phyloP scores from a whole-genome alignment of 2,113 vertebrate species.

The Sorex fumeus region DNA sequence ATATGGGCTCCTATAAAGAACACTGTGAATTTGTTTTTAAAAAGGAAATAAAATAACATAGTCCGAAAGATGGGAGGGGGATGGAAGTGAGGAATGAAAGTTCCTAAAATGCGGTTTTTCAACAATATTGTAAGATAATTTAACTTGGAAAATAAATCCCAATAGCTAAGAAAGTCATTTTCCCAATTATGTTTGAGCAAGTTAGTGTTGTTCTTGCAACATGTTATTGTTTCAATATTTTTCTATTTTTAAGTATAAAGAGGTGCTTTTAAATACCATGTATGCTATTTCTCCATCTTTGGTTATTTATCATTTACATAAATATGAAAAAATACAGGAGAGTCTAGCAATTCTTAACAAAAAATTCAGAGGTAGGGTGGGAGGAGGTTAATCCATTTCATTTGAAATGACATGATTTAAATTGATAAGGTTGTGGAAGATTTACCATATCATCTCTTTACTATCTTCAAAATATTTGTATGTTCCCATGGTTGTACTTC shows the following conservation, averaged over 20 bases:
- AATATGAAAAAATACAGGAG: slow-evolving; percentile 65
- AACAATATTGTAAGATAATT: neutral
- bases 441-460: slow-evolving; percentile 81
- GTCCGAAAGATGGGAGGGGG: neutral
- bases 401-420: slow-evolving; percentile 80
- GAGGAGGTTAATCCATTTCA: slow-evolving; percentile 65
- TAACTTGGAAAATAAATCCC: slow-evolving; percentile 15
- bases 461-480: slow-evolving; percentile 72
- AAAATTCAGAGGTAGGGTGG: slow-evolving; percentile 57
- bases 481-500: slow-evolving; percentile 54
- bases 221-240: slow-evolving; percentile 51
- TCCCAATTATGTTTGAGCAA: slow-evolving; percentile 67
- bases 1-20: slow-evolving; percentile 60
- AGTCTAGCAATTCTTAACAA: slow-evolving; percentile 76
- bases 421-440: slow-evolving; percentile 80
- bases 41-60: neutral
- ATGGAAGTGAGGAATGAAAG: neutral
- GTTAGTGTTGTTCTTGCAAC: slow-evolving; percentile 61
- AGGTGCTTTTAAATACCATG: slow-evolving; percentile 73
- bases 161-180: slow-evolving; percentile 62
- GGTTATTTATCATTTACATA: slow-evolving; percentile 73
- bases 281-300: slow-evolving; percentile 64
- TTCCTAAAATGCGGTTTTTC: neutral
- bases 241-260: slow-evolving; percentile 71
- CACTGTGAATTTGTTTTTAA: slow-evolving; percentile 22